phyloP scores from a whole-genome alignment of 2,797 vertebrate species.

The Esox masquinongy region DNA sequence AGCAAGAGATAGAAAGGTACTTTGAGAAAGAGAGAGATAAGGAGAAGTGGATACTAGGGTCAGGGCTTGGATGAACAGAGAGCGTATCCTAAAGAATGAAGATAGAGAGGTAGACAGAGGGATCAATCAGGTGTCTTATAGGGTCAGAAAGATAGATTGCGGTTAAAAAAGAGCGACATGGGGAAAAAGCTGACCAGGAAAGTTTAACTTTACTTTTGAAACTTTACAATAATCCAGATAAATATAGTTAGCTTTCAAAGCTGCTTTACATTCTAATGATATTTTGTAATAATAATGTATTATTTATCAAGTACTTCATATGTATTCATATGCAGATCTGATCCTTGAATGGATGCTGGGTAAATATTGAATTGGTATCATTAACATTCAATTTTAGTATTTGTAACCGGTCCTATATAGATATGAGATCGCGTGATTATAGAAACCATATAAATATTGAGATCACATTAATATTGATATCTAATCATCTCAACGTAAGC shows the following conservation, averaged over 20 bases:
- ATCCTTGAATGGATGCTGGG: background rate
- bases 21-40: conserved; percentile 1
- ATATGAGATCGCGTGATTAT: background rate
- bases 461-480: background rate
- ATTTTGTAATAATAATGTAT: background rate
- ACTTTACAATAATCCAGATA: background rate
- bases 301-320: background rate
- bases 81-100: conserved; percentile 12
- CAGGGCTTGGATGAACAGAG: conserved; percentile 21
- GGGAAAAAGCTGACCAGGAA: background rate
- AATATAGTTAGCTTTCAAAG: background rate
- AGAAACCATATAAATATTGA: background rate
- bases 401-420: background rate
- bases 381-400: background rate
- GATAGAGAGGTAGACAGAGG: conserved; percentile 14
- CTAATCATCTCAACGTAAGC: background rate
- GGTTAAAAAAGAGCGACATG: background rate
- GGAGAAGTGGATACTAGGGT: background rate
- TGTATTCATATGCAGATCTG: background rate
- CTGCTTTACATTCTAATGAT: background rate
- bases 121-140: conserved; percentile 14
- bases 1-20: conserved; percentile 1
- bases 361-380: background rate
- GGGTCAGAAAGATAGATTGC: conserved; percentile 43
- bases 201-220: background rate